A percentile compares a stretch with the other conserved stretches of the same genome.
phyloP scores from a whole-genome alignment of 2,888 invertebrate species.

The Athetis lepigone region DNA sequence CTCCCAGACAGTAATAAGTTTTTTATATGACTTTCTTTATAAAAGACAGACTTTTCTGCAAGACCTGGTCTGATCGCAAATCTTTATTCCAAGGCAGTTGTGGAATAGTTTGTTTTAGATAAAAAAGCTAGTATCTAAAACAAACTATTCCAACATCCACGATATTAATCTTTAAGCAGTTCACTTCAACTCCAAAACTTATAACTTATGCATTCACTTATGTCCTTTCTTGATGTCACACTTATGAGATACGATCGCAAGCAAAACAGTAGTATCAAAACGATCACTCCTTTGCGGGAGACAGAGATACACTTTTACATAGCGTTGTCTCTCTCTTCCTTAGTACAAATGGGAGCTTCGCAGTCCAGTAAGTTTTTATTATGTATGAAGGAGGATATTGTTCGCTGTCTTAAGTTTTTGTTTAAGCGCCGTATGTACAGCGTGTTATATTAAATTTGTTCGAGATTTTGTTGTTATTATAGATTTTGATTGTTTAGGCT shows the following conservation, averaged over 20 bases:
- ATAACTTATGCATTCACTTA: constrained; percentile 57
- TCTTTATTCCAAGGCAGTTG: no score
- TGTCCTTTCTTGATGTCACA: constrained; percentile 41
- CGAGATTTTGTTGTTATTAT: constrained; percentile 37
- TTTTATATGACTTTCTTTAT: no score
- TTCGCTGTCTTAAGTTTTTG: constrained; percentile 48
- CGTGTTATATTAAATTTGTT: constrained; percentile 48
- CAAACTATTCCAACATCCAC: background rate
- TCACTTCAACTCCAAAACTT: constrained; percentile 34
- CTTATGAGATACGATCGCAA: constrained; percentile 42
- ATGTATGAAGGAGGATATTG: constrained; percentile 57
- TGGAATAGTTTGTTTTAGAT: no score
- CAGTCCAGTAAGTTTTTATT: constrained; percentile 59
- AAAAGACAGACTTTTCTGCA: no score
- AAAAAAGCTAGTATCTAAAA: background rate
- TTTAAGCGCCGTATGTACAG: constrained; percentile 30
- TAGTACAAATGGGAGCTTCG: constrained; percentile 29
- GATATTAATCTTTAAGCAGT: constrained; percentile 52
- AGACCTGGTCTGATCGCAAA: no score
- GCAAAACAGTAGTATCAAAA: constrained; percentile 33
- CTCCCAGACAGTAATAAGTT: no score
- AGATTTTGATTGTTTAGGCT: constrained; percentile 46
- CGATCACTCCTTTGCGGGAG: constrained; percentile 20
- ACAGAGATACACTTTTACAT: constrained; percentile 5
- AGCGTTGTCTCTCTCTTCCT: constrained; percentile 22